These are phyloP conservation scores for Zosterops lateralis DNA, from an alignment of 2,113 vertebrate species.

Conservation along the genomic window DNA sequence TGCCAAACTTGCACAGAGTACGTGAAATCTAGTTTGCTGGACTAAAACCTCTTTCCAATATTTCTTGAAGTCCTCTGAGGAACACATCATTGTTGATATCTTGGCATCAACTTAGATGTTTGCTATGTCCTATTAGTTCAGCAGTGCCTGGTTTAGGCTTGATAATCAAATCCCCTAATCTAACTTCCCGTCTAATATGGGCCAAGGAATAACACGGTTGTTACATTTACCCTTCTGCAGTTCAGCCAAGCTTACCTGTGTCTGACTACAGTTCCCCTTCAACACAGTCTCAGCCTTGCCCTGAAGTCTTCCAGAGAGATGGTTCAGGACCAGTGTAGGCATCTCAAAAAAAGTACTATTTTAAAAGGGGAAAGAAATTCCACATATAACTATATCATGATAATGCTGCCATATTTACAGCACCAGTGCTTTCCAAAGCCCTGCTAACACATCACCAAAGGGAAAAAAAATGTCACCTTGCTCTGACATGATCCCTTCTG, in stretches of 20 bases:
- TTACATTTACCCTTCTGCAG: background rate
- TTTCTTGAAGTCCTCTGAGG: background rate
- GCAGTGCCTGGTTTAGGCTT: background rate
- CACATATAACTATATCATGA: background rate
- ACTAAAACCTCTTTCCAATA: background rate
- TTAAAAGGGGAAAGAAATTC: background rate
- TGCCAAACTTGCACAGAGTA: fast-evolving
- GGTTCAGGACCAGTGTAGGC: background rate
- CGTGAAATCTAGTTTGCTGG: background rate
- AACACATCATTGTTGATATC: background rate
- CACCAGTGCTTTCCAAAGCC: background rate
- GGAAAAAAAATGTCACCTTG: background rate
- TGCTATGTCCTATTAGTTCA: background rate
- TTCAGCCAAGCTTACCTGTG: background rate
- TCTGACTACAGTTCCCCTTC: background rate
- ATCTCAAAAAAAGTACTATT: background rate
- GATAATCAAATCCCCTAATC: background rate
- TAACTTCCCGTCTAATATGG: background rate
- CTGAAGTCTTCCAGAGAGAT: background rate
- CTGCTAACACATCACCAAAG: background rate
- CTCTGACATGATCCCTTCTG: background rate
- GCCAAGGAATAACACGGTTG: background rate
- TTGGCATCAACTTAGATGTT: background rate
- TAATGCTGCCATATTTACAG: background rate
- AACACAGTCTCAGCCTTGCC: background rate